Conservation (phyloP, 1,140 invertebrate genomes). For the Drosophila pandora region DNA sequence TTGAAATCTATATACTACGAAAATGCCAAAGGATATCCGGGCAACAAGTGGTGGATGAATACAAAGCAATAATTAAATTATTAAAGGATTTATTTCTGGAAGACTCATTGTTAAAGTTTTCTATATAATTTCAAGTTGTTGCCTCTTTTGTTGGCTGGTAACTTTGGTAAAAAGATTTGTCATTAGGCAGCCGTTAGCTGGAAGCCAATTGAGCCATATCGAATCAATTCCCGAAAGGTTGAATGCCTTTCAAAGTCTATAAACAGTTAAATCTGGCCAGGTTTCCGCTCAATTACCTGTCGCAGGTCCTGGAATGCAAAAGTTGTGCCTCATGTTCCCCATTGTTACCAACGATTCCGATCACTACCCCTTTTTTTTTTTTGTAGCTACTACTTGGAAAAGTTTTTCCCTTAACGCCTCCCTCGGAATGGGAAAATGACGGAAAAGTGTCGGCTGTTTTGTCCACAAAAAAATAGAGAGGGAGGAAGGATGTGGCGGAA, state of each 20-base stretch:
- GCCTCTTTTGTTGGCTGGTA: neutral
- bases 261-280: conserved; percentile 66
- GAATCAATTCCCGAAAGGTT: conserved; percentile 6
- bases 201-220: conserved; percentile 1
- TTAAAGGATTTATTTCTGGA: neutral
- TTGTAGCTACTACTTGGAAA: conserved; percentile 4
- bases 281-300: conserved; percentile 78
- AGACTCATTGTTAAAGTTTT: neutral
- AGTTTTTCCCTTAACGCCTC: conserved; percentile 2
- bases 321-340: conserved; percentile 12
- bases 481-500: neutral
- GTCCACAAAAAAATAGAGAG: conserved; percentile 6
- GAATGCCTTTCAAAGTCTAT: conserved; percentile 1
- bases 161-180: neutral
- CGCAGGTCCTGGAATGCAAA: conserved; percentile 23
- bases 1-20: neutral
- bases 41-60: conserved; percentile 27
- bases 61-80: neutral
- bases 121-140: neutral
- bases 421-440: neutral
- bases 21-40: neutral
- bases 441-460: conserved; percentile 21
- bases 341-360: conserved; percentile 14
- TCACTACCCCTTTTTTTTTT: neutral
- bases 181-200: neutral